These are phyloP conservation scores for Mimumesa dahlbomi DNA, from an alignment of 2,888 invertebrate species.

Conservation along the genomic window DNA sequence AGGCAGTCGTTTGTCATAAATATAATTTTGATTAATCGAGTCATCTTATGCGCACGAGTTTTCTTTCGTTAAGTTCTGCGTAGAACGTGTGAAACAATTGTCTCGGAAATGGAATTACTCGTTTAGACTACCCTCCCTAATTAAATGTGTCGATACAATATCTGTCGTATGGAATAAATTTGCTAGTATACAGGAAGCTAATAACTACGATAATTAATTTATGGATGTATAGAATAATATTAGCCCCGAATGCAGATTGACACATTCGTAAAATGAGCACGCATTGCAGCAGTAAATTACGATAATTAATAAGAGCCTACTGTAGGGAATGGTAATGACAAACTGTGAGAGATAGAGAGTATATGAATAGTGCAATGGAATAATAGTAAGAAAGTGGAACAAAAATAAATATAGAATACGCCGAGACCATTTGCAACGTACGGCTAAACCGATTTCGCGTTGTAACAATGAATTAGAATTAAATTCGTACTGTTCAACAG, in stretches of 20 bases:
- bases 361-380: slow-evolving; percentile 49
- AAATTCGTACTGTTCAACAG: too few relatives aligned
- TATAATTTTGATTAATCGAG: too few relatives aligned
- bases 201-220: slow-evolving; percentile 49
- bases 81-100: not conserved
- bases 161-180: not conserved
- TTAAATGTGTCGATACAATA: not conserved
- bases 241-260: slow-evolving; percentile 38
- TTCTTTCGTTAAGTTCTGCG: not conserved
- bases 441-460: not conserved
- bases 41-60: not conserved
- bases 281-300: slow-evolving; percentile 57
- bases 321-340: slow-evolving; percentile 24
- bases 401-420: slow-evolving; percentile 33
- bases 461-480: too few relatives aligned
- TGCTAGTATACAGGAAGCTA: slow-evolving; percentile 41
- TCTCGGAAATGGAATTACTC: not conserved
- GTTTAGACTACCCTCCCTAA: not conserved
- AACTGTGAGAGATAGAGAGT: slow-evolving; percentile 32
- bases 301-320: slow-evolving; percentile 47
- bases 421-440: slow-evolving; percentile 9
- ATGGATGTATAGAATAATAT: slow-evolving; percentile 26
- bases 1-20: slow-evolving; percentile 12
- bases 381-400: slow-evolving; percentile 31
- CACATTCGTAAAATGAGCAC: slow-evolving; percentile 39